Evolutionary conservation across 2,888 invertebrate species (phyloP).

Genomic region (Xestia c-nigrum): DNA sequence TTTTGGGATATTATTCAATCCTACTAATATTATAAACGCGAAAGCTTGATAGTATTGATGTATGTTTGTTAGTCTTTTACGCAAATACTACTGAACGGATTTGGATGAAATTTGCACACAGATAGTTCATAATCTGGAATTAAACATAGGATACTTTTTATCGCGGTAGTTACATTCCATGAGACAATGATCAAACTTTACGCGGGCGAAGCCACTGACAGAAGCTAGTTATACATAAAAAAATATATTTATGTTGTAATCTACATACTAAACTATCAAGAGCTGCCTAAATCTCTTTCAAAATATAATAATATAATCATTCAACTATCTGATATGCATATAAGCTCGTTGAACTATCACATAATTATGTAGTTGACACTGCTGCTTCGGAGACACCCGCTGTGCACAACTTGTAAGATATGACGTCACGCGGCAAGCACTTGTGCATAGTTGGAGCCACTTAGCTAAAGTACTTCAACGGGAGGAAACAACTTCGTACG

Average conservation of each 20-base stretch:
- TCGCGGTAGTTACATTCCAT: no score
- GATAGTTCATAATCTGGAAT: no score
- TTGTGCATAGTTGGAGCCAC: conserved; percentile 2
- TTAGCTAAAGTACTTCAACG: neutral
- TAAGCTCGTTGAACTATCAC: neutral
- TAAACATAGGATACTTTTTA: no score
- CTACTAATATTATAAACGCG: no score
- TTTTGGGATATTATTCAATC: neutral
- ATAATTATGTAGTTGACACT: neutral
- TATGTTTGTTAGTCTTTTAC: no score
- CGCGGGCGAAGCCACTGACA: no score
- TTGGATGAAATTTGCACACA: no score
- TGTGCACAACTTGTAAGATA: conserved; percentile 14
- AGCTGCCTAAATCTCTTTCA: neutral
- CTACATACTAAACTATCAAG: neutral
- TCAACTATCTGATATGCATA: conserved; percentile 8
- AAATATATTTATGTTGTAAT: neutral
- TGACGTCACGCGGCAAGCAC: conserved; percentile 20
- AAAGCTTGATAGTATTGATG: no score
- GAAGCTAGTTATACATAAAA: neutral
- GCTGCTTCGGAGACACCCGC: conserved; percentile 6
- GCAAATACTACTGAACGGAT: no score
- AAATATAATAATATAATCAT: neutral
- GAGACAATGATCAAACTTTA: no score
- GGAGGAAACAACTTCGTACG: neutral